Percentiles rank a stretch among this genome's conserved stretches.
These are phyloP conservation scores for Pogonomyrmex californicus DNA, from an alignment of 1,140 invertebrate genomes.

Conservation along the genomic window DNA sequence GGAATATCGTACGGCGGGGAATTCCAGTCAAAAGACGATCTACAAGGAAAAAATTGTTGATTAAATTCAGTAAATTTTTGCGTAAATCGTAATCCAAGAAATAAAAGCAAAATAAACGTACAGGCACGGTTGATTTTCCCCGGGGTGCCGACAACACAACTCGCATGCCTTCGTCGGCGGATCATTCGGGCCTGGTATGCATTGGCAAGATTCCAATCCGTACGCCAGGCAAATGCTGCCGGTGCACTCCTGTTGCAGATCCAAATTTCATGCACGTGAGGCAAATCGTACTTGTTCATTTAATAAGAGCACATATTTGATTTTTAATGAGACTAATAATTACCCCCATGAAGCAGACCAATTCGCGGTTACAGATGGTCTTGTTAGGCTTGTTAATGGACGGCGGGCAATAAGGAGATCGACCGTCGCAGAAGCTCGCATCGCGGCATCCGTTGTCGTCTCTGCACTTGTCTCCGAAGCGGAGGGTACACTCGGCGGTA, in stretches of 20 bases:
- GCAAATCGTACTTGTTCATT: constrained; percentile 5
- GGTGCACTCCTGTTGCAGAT: constrained; percentile 92
- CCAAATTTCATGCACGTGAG: background rate
- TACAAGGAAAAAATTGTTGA: constrained; percentile 83
- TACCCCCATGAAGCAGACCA: constrained; percentile 98
- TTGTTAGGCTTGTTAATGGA: constrained; percentile 97
- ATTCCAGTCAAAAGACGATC: constrained; percentile 97
- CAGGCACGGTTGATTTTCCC: constrained; percentile 92
- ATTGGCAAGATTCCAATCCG: constrained; percentile 98
- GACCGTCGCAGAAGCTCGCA: constrained; percentile 95
- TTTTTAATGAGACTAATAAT: constrained; percentile 81
- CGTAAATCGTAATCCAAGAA: constrained; percentile 15
- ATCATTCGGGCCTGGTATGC: constrained; percentile 92
- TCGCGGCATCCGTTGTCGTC: constrained; percentile 97
- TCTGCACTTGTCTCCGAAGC: constrained; percentile 95
- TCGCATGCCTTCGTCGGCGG: constrained; percentile 95
- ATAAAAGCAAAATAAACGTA: constrained; percentile 81
- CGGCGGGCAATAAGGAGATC: constrained; percentile 94
- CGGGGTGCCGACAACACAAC: constrained; percentile 95
- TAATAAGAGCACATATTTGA: background rate
- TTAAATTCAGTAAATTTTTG: constrained; percentile 5
- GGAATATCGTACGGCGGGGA: constrained; percentile 95
- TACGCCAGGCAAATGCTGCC: constrained; percentile 97
- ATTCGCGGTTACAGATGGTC: constrained; percentile 97
- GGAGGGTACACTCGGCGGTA: constrained; percentile 94